These are phyloP conservation scores for Trichomalopsis sarcophagae DNA, from an alignment of 1,140 invertebrate genomes.

Conservation along the genomic window DNA sequence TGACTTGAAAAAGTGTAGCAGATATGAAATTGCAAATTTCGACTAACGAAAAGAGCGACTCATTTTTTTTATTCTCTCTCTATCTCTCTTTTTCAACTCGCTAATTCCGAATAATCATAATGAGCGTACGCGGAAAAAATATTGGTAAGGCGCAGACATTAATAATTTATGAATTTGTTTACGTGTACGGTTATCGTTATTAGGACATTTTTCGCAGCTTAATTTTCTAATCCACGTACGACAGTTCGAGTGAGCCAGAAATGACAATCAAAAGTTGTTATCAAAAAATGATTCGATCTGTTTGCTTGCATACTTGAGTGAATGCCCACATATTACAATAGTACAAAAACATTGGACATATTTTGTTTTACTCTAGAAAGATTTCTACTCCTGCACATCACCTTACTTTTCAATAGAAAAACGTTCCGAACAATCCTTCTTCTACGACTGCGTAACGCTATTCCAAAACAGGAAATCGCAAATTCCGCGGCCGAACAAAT, in stretches of 20 bases:
- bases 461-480: slow-evolving; percentile 33
- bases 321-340: too few relatives aligned
- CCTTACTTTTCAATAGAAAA: background rate
- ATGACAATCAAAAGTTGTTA: too few relatives aligned
- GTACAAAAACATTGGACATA: too few relatives aligned
- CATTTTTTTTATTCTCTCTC: background rate
- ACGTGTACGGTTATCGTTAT: background rate
- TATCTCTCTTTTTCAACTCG: background rate
- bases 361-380: too few relatives aligned
- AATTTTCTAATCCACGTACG: too few relatives aligned
- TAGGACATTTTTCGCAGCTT: too few relatives aligned
- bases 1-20: background rate
- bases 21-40: slow-evolving; percentile 27
- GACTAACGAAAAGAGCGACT: background rate
- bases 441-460: background rate
- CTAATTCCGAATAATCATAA: background rate
- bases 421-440: background rate
- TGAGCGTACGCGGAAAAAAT: background rate
- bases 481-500: slow-evolving; percentile 9
- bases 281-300: too few relatives aligned
- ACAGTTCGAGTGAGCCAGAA: too few relatives aligned
- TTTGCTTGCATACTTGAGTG: too few relatives aligned
- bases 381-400: background rate
- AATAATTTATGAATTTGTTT: slow-evolving; percentile 8
- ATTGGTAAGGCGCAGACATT: background rate